Conservation (phyloP, 2,113 vertebrate genomes). For the Alethe diademata region DNA sequence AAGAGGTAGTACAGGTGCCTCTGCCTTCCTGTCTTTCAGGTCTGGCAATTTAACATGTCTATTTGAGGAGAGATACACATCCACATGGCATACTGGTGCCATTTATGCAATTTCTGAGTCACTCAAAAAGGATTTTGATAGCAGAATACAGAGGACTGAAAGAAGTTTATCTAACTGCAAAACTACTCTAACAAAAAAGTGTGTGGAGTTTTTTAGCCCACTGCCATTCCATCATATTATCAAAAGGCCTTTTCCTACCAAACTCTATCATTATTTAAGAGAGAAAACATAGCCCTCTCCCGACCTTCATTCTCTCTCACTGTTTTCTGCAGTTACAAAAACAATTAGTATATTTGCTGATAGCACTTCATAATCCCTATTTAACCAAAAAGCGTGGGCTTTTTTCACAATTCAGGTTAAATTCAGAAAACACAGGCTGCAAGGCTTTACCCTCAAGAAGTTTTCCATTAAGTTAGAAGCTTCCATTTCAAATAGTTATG, state of each 20-base stretch:
- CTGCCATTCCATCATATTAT: background rate
- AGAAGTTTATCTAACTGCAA: background rate
- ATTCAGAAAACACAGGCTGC: background rate
- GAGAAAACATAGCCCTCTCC: background rate
- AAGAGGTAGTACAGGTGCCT: background rate
- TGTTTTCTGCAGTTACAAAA: background rate
- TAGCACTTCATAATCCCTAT: background rate
- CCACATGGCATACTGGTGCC: background rate
- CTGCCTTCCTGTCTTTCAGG: background rate
- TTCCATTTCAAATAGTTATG: background rate
- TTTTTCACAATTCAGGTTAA: background rate
- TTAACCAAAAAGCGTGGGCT: background rate
- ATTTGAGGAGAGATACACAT: background rate
- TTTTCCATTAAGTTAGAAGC: background rate
- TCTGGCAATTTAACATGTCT: background rate
- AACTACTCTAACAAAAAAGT: background rate
- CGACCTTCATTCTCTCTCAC: background rate
- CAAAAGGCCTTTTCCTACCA: background rate
- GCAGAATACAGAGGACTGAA: background rate
- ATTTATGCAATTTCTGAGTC: background rate
- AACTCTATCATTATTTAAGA: background rate
- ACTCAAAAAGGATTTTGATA: background rate
- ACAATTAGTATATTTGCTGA: background rate
- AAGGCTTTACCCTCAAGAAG: background rate
- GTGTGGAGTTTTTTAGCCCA: background rate